Percentiles rank a stretch among this genome's conserved stretches.
phyloP scores from a whole-genome alignment of 1,140 invertebrate species.

The Procambarus clarkii region DNA sequence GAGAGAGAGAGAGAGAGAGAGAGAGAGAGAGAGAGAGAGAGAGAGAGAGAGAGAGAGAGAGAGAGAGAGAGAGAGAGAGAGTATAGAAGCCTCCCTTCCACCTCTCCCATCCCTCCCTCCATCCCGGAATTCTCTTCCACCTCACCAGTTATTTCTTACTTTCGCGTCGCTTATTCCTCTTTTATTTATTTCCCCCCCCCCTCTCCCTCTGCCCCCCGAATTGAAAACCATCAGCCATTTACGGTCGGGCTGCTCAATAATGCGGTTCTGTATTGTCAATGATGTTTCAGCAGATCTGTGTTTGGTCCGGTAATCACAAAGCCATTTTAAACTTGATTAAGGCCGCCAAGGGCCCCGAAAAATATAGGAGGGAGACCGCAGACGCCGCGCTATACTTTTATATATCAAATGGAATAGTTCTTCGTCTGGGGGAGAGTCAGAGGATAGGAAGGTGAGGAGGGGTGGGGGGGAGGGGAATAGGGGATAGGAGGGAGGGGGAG shows the following conservation, averaged over 20 bases:
- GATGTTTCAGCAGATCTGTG: constrained; percentile 64
- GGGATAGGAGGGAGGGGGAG: not conserved
- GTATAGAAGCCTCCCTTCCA: not conserved
- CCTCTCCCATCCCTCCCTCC: too few relatives aligned
- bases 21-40: too few relatives aligned
- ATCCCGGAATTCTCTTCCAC: constrained; percentile 46
- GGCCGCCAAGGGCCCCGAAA: constrained; percentile 8
- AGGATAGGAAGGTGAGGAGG: not conserved
- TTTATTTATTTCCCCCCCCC: constrained; percentile 65
- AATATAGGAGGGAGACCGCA: constrained; percentile 23
- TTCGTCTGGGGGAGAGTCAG: not conserved
- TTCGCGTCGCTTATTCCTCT: constrained; percentile 64
- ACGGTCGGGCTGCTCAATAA: constrained; percentile 60
- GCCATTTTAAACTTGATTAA: constrained; percentile 70
- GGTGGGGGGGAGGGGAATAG: not conserved
- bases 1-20: too few relatives aligned
- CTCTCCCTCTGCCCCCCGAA: too few relatives aligned
- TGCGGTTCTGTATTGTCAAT: constrained; percentile 70
- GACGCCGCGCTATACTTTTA: not conserved
- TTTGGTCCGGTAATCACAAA: constrained; percentile 64
- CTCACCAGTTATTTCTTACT: constrained; percentile 64
- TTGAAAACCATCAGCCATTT: constrained; percentile 63
- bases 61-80: too few relatives aligned
- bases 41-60: too few relatives aligned
- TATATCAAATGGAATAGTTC: constrained; percentile 25